A percentile compares a stretch with the other conserved stretches of the same genome.
phyloP scores from a whole-genome alignment of 2,113 vertebrate species.

The Rhea americana region DNA sequence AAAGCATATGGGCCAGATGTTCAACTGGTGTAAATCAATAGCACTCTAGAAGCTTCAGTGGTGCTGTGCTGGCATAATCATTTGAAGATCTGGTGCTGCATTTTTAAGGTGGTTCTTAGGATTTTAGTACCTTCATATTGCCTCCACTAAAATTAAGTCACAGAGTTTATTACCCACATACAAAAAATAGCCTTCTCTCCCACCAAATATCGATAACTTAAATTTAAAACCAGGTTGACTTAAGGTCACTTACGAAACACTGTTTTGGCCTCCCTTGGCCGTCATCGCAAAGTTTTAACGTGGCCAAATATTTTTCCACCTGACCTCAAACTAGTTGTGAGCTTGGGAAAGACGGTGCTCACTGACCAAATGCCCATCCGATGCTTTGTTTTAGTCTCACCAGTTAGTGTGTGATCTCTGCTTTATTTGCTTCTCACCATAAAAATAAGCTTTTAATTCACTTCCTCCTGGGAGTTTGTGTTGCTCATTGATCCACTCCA shows the following conservation, averaged over 20 bases:
- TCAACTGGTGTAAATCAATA: slow-evolving; percentile 60
- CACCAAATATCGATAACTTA: not conserved
- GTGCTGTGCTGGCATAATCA: not conserved
- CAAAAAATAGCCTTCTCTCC: not conserved
- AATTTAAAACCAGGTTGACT: not conserved
- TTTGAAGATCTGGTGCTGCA: not conserved
- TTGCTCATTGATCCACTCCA: slow-evolving; percentile 60
- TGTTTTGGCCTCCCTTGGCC: not conserved
- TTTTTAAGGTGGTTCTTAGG: slow-evolving; percentile 59
- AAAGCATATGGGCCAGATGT: slow-evolving; percentile 67
- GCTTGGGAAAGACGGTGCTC: not conserved
- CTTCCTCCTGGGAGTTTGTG: slow-evolving; percentile 50
- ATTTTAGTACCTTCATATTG: slow-evolving; percentile 19
- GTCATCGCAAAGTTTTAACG: not conserved
- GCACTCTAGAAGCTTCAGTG: slow-evolving; percentile 7
- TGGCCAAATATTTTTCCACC: accelerated
- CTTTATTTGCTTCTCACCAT: slow-evolving; percentile 31
- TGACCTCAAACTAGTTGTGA: not conserved
- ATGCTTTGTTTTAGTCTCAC: not conserved
- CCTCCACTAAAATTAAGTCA: slow-evolving; percentile 38
- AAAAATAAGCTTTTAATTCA: slow-evolving; percentile 50
- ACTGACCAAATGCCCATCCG: not conserved
- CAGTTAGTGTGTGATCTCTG: not conserved
- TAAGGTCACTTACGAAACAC: not conserved
- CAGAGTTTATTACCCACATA: not conserved